A percentile compares a stretch with the other conserved stretches of the same genome.
Evolutionary conservation across 1,140 invertebrate species (phyloP).

Genomic region (Pectinophora gossypiella): DNA sequence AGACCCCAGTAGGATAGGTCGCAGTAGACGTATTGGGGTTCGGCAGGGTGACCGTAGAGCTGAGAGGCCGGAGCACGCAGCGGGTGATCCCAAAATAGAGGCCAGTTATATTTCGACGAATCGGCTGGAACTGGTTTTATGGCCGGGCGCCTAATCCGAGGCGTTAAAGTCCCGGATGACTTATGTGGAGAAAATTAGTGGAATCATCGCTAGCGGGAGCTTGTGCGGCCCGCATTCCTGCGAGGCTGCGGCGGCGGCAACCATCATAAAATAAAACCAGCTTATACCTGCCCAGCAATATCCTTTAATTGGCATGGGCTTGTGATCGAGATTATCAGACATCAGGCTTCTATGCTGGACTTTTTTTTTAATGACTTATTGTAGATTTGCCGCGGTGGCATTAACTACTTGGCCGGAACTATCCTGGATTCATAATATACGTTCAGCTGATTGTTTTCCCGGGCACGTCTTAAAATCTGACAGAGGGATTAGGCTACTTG

Average conservation of each 20-base stretch:
- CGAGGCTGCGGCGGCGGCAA: not conserved
- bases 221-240: not conserved
- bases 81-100: slow-evolving; percentile 58
- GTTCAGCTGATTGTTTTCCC: no score
- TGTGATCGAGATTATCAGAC: no score
- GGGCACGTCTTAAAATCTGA: no score
- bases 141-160: slow-evolving; percentile 36
- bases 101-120: slow-evolving; percentile 51
- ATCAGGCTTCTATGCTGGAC: no score
- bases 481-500: no score
- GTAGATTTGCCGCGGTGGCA: no score
- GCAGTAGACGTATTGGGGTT: slow-evolving; percentile 7
- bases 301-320: no score
- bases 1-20: not conserved
- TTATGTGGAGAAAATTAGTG: not conserved
- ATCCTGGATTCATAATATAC: no score
- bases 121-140: slow-evolving; percentile 54
- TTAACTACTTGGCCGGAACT: no score
- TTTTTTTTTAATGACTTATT: no score
- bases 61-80: slow-evolving; percentile 38
- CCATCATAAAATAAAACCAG: not conserved
- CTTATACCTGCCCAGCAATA: not conserved
- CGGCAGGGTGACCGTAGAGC: slow-evolving; percentile 6
- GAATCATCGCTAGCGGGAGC: not conserved
- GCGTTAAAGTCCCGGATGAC: slow-evolving; percentile 20